phyloP scores from a whole-genome alignment of 1,140 invertebrate genomes.

The Fragariocoptes setiger region DNA sequence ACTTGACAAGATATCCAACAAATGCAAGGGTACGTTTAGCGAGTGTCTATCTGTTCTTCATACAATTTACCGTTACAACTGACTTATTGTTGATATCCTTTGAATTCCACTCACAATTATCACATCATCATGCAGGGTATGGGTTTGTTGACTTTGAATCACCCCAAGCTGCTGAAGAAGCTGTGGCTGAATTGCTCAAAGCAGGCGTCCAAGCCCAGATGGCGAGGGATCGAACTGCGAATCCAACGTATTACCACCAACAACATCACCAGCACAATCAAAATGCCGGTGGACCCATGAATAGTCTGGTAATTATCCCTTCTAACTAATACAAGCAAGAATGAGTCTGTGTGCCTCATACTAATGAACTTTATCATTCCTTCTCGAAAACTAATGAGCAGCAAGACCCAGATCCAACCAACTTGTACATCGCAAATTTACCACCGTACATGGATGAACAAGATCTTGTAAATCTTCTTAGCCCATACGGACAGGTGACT shows the following conservation, averaged over 20 bases:
- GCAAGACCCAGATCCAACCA: constrained; percentile 94
- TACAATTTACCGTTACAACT: too few species aligned
- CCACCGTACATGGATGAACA: constrained; percentile 64
- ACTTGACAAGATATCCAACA: not conserved
- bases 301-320: not conserved
- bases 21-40: too few species aligned
- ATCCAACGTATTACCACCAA: not conserved
- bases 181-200: constrained; percentile 70
- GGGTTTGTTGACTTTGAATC: constrained; percentile 97
- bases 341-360: not conserved
- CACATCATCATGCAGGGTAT: too few species aligned
- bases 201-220: constrained; percentile 94
- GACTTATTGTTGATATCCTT: too few species aligned
- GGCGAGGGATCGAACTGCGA: constrained; percentile 71
- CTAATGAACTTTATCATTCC: constrained; percentile 3
- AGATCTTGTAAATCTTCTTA: constrained; percentile 55
- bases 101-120: too few species aligned
- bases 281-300: not conserved
- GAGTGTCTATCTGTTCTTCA: too few species aligned
- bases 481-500: constrained; percentile 65
- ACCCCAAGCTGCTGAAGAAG: constrained; percentile 59
- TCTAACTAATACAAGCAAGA: not conserved
- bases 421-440: constrained; percentile 90
- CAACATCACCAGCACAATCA: not conserved
- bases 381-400: constrained; percentile 28